These are phyloP conservation scores for Venustoraphidia nigricollis DNA, from an alignment of 2,888 invertebrate genomes.

Conservation along the genomic window DNA sequence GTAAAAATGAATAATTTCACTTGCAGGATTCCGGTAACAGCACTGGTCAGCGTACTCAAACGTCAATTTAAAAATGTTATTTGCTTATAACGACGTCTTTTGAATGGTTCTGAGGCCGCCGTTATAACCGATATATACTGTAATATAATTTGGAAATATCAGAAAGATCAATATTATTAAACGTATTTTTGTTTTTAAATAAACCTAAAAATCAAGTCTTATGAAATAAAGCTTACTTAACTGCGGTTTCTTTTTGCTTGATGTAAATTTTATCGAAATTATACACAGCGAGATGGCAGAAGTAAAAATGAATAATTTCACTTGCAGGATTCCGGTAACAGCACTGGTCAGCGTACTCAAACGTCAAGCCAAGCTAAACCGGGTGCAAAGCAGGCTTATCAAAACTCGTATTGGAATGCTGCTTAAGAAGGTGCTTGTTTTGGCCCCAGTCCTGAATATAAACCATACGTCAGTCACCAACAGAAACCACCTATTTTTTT, in stretches of 20 bases:
- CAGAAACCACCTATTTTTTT: background rate
- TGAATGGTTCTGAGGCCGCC: too few relatives aligned
- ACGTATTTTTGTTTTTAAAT: constrained; percentile 1
- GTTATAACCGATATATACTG: too few relatives aligned
- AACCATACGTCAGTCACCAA: constrained; percentile 2
- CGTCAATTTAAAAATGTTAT: too few relatives aligned
- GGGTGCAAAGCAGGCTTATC: constrained; percentile 43
- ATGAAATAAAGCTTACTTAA: background rate
- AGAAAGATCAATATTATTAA: background rate
- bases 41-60: constrained; percentile 33
- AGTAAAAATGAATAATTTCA: constrained; percentile 5
- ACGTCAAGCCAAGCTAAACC: constrained; percentile 36
- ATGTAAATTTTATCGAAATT: too few relatives aligned
- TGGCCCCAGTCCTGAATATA: background rate
- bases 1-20: constrained; percentile 6
- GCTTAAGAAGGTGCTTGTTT: constrained; percentile 27
- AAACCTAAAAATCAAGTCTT: constrained; percentile 13
- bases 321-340: constrained; percentile 40
- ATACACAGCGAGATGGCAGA: too few relatives aligned
- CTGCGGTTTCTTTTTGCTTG: too few relatives aligned
- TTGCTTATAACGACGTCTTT: too few relatives aligned
- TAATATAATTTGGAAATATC: too few relatives aligned
- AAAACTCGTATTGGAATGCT: constrained; percentile 47
- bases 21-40: constrained; percentile 40
- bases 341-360: constrained; percentile 33